These are phyloP conservation scores for Podarcis siculus DNA, from an alignment of 2,797 vertebrate genomes.

Conservation along the genomic window DNA sequence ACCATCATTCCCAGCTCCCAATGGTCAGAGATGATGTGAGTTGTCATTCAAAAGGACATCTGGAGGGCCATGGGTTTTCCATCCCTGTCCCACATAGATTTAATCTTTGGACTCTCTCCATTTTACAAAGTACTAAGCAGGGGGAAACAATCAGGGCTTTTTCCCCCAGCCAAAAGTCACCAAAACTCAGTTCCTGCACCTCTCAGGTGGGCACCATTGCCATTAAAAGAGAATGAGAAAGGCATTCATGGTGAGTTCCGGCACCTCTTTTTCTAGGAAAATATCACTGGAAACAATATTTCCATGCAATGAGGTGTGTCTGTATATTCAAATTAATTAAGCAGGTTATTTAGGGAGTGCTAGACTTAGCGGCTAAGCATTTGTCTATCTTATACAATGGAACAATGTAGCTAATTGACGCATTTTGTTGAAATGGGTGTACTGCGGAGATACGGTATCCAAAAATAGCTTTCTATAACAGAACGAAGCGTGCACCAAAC, in stretches of 20 bases:
- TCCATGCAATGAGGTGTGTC: conserved; percentile 67
- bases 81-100: not conserved
- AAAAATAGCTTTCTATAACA: conserved; percentile 54
- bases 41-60: too few relatives aligned
- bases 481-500: conserved; percentile 56
- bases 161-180: too few relatives aligned
- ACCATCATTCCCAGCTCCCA: too few relatives aligned
- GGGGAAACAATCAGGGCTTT: conserved; percentile 53
- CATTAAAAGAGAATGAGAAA: too few relatives aligned
- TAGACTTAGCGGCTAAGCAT: conserved; percentile 69
- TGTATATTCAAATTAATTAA: conserved; percentile 66
- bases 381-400: conserved; percentile 67
- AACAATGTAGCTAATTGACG: conserved; percentile 69
- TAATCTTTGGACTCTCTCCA: not conserved
- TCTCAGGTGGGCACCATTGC: too few relatives aligned
- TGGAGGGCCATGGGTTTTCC: too few relatives aligned
- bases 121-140: conserved; percentile 58
- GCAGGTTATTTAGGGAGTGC: conserved; percentile 71
- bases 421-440: conserved; percentile 69
- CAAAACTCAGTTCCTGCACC: too few relatives aligned
- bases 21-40: too few relatives aligned
- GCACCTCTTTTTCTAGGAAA: not conserved
- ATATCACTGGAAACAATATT: conserved; percentile 55
- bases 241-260: too few relatives aligned
- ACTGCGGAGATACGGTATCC: conserved; percentile 62